Conservation (phyloP, 2,888 invertebrate genomes). For the Lacanobia oleracea region DNA sequence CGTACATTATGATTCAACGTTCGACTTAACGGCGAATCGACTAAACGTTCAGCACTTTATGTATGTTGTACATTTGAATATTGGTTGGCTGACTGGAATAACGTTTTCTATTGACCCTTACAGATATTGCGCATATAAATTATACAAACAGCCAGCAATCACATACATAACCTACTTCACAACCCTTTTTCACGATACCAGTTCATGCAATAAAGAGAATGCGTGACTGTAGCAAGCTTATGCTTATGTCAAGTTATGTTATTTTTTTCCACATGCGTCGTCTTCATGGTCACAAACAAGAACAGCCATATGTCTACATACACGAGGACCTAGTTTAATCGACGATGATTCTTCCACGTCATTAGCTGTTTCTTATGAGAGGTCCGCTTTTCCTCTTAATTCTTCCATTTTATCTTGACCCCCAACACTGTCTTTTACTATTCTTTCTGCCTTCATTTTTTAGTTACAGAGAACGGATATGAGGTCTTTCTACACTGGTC, state of each 20-base stretch:
- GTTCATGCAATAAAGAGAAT: conserved; percentile 4
- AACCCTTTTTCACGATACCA: background rate
- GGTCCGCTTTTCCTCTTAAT: conserved; percentile 23
- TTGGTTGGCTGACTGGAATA: too few relatives aligned
- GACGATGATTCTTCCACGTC: conserved; percentile 46
- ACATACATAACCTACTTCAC: background rate
- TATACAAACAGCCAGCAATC: background rate
- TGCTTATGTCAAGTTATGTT: conserved; percentile 14
- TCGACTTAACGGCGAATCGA: too few relatives aligned
- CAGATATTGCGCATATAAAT: background rate
- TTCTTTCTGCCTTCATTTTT: background rate
- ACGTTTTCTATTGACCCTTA: background rate
- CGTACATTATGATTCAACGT: too few relatives aligned
- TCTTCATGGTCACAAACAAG: conserved; percentile 19
- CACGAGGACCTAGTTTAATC: conserved; percentile 25
- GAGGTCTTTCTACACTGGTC: conserved; percentile 28
- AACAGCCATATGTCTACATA: conserved; percentile 27
- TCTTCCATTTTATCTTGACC: conserved; percentile 35
- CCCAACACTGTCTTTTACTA: background rate
- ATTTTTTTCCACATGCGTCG: conserved; percentile 3
- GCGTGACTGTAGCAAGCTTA: background rate
- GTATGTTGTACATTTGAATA: background rate
- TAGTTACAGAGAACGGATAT: background rate
- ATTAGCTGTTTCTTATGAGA: conserved; percentile 34
- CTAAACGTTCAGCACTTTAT: background rate